Evolutionary conservation across 1,140 invertebrate species (phyloP).

Genomic region (Anoplolepis gracilipes): DNA sequence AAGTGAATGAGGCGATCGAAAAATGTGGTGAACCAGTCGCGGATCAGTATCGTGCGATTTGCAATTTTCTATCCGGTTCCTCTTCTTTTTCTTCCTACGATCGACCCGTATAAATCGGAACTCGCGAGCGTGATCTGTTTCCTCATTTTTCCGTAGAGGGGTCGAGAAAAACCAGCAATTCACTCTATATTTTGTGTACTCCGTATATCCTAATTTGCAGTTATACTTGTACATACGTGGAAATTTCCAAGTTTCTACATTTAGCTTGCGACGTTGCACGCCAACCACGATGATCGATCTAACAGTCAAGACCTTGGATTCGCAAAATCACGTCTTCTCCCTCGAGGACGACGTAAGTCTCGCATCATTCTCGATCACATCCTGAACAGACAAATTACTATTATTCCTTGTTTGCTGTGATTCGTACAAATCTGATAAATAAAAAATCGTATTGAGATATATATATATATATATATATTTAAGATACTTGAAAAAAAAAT

Average conservation of each 20-base stretch:
- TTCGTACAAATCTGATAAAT: not conserved
- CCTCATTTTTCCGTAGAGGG: no score
- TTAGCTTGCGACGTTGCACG: not conserved
- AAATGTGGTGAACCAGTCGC: not conserved
- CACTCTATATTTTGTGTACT: not conserved
- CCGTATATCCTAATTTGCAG: not conserved
- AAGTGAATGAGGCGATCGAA: conserved; percentile 17
- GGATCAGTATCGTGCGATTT: not conserved
- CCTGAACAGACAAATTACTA: no score
- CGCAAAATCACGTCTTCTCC: conserved; percentile 94
- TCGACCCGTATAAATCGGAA: not conserved
- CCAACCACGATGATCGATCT: conserved; percentile 90
- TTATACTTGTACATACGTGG: no score
- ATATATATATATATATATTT: no score
- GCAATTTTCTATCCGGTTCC: not conserved
- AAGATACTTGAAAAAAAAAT: no score
- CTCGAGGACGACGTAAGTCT: conserved; percentile 94
- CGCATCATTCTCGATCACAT: conserved; percentile 11
- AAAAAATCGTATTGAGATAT: no score
- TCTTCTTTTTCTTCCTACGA: no score
- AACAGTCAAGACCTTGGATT: conserved; percentile 97
- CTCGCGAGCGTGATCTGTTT: not conserved
- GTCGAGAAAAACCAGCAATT: not conserved
- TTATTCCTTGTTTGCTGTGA: not conserved
- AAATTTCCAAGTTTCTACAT: not conserved